Base-by-base conservation (phyloP, 2,888 invertebrate genomes). In the Microplitis deprimator region DNA sequence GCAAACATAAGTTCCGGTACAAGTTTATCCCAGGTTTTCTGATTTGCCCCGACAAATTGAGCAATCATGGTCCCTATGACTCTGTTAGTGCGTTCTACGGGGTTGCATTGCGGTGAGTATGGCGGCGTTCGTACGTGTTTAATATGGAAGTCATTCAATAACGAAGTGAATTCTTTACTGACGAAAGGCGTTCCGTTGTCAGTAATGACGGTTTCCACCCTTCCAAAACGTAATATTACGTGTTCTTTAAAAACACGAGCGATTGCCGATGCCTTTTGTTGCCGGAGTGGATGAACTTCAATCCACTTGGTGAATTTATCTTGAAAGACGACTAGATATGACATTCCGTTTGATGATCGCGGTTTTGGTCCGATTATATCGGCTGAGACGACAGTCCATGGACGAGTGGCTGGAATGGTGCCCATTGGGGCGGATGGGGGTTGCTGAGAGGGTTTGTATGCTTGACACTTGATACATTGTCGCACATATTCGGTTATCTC, bases 271-370 rank as follows among this genome's bases (percentile, higher is more conserved):
- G 79, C 77, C 2, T 75, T 81, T 6, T 79, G 76, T 16, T 29
- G 68, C 4, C 75, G 50, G 0, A 82, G 13, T 4, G 81, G 77
- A 1, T 68, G 41, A 5, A 79, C 61, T 16, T 82, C 78, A 0
- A 79, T 41, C 76, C 79, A 82, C 69, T 81, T 81, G 0, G 79
- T 80, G 69, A 82, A 82, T 6, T 79, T 71, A 64, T 83, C 83
- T 20, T 73, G 65, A 0, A 82, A 70, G 0, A 81, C 81, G 13
- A 81, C 8, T 1, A 82, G 10, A 20, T 79, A 80, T 0, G 59
- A 65, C 62, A 72, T 73, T 8, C 79, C 80, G 6, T 59, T 16
- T 1, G 60, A 70, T 6, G 77, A 79, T 1, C 77, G 60, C 0
- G 82, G 7, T 61, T 38, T 72, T 20, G n/a, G 62, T 16, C 10